These are phyloP conservation scores for Chrysolophus pictus DNA, from an alignment of 2,797 vertebrate species.

Conservation along the genomic window DNA sequence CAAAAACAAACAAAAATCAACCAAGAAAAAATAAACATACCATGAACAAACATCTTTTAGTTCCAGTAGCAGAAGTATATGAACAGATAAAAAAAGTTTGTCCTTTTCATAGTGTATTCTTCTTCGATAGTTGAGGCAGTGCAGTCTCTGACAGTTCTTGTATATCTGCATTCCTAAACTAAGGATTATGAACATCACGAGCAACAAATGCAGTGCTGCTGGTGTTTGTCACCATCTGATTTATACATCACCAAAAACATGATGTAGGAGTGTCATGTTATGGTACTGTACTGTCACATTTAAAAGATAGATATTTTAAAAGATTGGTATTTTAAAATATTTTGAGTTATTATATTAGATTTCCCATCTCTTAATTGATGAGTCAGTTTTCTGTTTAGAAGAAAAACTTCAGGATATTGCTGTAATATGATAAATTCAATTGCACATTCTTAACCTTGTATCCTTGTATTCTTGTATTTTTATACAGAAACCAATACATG, in stretches of 20 bases:
- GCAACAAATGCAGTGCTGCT: conserved; percentile 31
- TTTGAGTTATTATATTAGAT: conserved; percentile 6
- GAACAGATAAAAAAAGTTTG: conserved; percentile 36
- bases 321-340: not conserved
- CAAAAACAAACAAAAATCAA: not conserved
- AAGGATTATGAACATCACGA: conserved; percentile 45
- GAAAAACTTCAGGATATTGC: not conserved
- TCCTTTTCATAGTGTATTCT: conserved; percentile 7
- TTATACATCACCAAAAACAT: conserved; percentile 44
- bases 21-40: not conserved
- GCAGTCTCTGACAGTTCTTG: conserved; percentile 15
- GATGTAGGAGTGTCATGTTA: conserved; percentile 55
- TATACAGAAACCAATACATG: not conserved
- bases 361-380: not conserved
- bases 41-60: not conserved
- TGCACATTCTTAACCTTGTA: not conserved
- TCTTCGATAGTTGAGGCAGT: not conserved
- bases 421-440: not conserved
- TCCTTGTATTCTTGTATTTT: not conserved
- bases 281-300: conserved; percentile 49
- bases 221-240: conserved; percentile 60
- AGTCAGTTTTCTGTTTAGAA: not conserved
- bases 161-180: conserved; percentile 36
- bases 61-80: not conserved
- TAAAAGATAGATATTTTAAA: conserved; percentile 30